A percentile compares a stretch with the other conserved stretches of the same genome.
Evolutionary conservation across 2,797 vertebrate genomes (phyloP).

Genomic region (Chromobotia macracanthus): DNA sequence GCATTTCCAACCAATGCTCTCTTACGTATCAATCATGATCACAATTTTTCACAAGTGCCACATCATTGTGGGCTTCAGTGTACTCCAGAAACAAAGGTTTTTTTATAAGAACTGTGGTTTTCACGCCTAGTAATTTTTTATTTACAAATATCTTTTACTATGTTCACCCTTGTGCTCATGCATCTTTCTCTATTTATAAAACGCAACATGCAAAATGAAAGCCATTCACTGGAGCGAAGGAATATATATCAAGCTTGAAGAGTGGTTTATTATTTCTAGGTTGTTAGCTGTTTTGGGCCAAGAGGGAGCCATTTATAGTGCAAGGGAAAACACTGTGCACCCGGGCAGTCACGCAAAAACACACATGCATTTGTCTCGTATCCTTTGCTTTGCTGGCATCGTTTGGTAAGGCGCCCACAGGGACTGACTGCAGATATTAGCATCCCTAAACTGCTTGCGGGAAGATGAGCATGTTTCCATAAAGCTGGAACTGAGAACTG

Average conservation of each 20-base stretch:
- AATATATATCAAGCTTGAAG: constrained; percentile 72
- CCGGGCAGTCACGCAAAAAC: constrained; percentile 62
- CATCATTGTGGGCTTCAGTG: constrained; percentile 40
- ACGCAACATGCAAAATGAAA: constrained; percentile 57
- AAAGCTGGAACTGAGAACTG: constrained; percentile 34
- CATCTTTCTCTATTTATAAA: constrained; percentile 74
- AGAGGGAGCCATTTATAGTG: constrained; percentile 70
- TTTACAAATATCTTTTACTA: constrained; percentile 65
- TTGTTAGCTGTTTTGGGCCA: constrained; percentile 67
- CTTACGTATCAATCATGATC: constrained; percentile 63
- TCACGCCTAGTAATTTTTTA: constrained; percentile 63
- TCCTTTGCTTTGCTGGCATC: constrained; percentile 42
- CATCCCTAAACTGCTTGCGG: constrained; percentile 28
- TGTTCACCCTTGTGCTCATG: constrained; percentile 64
- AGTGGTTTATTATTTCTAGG: constrained; percentile 69
- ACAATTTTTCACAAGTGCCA: constrained; percentile 56
- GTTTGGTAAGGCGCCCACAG: constrained; percentile 12
- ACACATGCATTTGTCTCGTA: constrained; percentile 58
- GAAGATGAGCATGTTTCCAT: constrained; percentile 25
- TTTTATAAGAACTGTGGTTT: constrained; percentile 67
- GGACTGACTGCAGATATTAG: constrained; percentile 46
- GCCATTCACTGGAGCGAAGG: constrained; percentile 64
- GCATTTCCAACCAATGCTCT: constrained; percentile 54
- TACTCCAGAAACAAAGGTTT: constrained; percentile 63
- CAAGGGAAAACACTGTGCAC: constrained; percentile 61